Base-by-base conservation (phyloP, 2,888 invertebrate genomes). In the Chymomyza amoena region DNA sequence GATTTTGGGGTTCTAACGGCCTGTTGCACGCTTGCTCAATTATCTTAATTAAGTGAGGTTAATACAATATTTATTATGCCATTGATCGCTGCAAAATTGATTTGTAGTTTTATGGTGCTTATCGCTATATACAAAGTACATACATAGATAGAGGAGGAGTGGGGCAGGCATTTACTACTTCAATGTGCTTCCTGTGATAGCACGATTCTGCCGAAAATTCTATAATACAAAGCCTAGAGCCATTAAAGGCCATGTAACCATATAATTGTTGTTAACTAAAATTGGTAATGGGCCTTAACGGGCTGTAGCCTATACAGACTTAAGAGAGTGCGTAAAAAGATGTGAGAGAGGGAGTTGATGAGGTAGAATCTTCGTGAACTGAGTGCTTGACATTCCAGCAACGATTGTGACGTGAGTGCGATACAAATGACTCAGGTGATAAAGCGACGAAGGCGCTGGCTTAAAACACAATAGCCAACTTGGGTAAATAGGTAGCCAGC, bases 371-470 rank as follows among this genome's bases (percentile, higher is more conserved):
- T 18, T 20, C 9, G 54, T n/a, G 60, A 56, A 45, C 56, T n/a
- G 59, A 59, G 20, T 63, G 56, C 50, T 77, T 78, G 69, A 71
- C 63, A 80, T 82, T 80, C 75, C 80, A 75, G 62, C 72, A 69
- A 61, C 39, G 18, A 52, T 66, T 70, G 66, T 71, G 80, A 84
- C 87, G 84, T 87, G 84, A 82, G 75, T 72, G 62, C 70, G 78
- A 78, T 87, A 78, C 71, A 66, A 74, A 83, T 84, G 83, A 87
- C 78, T 87, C 83, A 87, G 85, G 84, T 83, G 83, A 86, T 85
- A 86, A 86, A 83, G 81, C 69, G 71, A n/a, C 75, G 81, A 83
- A 85, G 85, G 78, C 78, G 72, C 68, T 68, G 68, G 68, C 36
- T 10, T 32, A 25, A 32, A 28, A 28, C 57, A 50, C 39, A 45